Percentiles rank a stretch among this genome's conserved stretches.
Conservation (phyloP, 2,797 vertebrate species). For the Gorsachius magnificus region DNA sequence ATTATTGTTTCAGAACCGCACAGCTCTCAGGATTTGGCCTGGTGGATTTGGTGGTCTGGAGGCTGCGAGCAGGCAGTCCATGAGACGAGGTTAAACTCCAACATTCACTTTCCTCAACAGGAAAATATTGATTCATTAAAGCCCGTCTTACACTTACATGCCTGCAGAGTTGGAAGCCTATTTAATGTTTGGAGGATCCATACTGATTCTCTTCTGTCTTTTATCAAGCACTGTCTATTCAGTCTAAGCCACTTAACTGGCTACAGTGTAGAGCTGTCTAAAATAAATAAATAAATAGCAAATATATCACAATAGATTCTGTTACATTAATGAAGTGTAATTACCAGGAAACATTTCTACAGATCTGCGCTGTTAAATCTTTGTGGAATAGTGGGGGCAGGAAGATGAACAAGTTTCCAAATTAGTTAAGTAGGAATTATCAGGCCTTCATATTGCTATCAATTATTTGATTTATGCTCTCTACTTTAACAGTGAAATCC, state of each 20-base stretch:
- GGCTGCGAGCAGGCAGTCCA: background rate
- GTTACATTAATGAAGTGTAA: background rate
- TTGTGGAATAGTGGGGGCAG: background rate
- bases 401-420: slow-evolving; percentile 3
- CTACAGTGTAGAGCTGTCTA: background rate
- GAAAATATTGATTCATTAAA: background rate
- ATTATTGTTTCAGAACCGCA: background rate
- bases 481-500: background rate
- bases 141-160: background rate
- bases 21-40: background rate
- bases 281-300: background rate
- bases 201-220: background rate
- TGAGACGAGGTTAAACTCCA: background rate
- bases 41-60: background rate
- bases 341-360: background rate
- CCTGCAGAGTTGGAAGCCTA: background rate
- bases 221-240: background rate
- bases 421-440: background rate
- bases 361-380: background rate
- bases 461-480: background rate
- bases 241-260: background rate
- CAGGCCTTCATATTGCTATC: background rate
- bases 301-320: background rate
- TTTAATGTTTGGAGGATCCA: background rate
- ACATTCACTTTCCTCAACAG: background rate